Conservation (phyloP, 1,140 invertebrate species). For the Drosophila sechellia region DNA sequence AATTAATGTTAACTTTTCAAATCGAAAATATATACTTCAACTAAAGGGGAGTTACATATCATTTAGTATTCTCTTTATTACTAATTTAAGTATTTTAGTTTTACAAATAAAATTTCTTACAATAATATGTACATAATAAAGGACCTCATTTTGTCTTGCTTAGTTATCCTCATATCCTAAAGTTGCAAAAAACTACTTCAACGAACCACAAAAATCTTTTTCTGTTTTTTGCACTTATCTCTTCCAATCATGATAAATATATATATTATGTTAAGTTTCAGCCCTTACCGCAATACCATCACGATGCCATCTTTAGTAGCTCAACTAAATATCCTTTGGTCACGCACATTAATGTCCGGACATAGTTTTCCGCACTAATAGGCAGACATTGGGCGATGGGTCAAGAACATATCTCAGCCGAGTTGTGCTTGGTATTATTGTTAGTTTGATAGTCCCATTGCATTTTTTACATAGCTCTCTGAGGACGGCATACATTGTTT, state of each 20-base stretch:
- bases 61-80: no score
- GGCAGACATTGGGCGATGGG: constrained; percentile 13
- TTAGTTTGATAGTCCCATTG: constrained; percentile 73
- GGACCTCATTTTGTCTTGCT: not conserved
- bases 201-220: not conserved
- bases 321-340: constrained; percentile 46
- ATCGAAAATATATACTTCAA: not conserved
- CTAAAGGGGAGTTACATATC: no score
- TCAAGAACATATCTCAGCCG: constrained; percentile 53
- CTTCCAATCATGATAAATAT: constrained; percentile 28
- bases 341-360: constrained; percentile 34
- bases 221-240: constrained; percentile 12
- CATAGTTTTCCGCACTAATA: constrained; percentile 67
- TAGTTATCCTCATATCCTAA: no score
- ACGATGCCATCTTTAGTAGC: constrained; percentile 34
- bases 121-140: no score
- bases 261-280: constrained; percentile 6
- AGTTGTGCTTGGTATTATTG: constrained; percentile 58
- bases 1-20: not conserved
- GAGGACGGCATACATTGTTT: constrained; percentile 50
- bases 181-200: not conserved
- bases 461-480: constrained; percentile 75
- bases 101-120: no score
- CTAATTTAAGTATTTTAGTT: no score
- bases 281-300: constrained; percentile 12